Percentiles rank a stretch among this genome's conserved stretches.
Evolutionary conservation across 2,113 vertebrate species (phyloP).

Genomic region (Thryonomys swinderianus): DNA sequence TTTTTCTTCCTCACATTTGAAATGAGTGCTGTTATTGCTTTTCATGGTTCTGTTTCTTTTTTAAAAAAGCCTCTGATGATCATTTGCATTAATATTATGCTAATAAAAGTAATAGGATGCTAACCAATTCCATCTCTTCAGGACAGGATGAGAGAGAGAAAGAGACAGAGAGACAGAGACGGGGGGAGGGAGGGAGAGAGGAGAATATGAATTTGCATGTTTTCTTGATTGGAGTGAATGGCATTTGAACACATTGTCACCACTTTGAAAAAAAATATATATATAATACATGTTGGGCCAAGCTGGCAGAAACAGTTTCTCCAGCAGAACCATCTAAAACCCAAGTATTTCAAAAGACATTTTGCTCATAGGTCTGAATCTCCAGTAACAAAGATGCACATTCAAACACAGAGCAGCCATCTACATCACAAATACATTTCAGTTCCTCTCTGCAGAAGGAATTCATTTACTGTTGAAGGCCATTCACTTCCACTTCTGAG

Average conservation of each 20-base stretch:
- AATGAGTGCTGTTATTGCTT: conserved; percentile 62
- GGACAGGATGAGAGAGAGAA: conserved; percentile 66
- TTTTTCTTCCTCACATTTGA: conserved; percentile 44
- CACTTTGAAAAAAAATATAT: conserved; percentile 49
- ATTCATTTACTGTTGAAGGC: conserved; percentile 76
- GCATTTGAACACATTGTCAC: conserved; percentile 67
- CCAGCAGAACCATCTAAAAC: conserved; percentile 54
- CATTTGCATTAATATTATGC: conserved; percentile 81
- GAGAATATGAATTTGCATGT: conserved; percentile 69
- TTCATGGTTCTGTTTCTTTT: conserved; percentile 49
- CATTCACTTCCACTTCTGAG: conserved; percentile 79
- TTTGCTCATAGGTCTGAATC: conserved; percentile 59
- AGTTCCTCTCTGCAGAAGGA: conserved; percentile 74
- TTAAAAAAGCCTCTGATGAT: conserved; percentile 63
- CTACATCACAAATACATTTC: conserved; percentile 78
- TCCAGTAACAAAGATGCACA: conserved; percentile 61
- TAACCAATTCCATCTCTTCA: conserved; percentile 76
- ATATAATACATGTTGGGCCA: conserved; percentile 45
- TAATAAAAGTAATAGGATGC: conserved; percentile 80
- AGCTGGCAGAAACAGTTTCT: conserved; percentile 68
- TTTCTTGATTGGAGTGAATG: conserved; percentile 73
- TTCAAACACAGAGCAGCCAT: conserved; percentile 69
- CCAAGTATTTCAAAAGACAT: conserved; percentile 62
- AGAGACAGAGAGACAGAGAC: neutral
- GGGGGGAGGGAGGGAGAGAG: no score